Evolutionary conservation across 92 coral and sea anemone genomes (phyloP), one percentile per base, ranked within the genome.

Genomic region (Diadumene lineata): DNA sequence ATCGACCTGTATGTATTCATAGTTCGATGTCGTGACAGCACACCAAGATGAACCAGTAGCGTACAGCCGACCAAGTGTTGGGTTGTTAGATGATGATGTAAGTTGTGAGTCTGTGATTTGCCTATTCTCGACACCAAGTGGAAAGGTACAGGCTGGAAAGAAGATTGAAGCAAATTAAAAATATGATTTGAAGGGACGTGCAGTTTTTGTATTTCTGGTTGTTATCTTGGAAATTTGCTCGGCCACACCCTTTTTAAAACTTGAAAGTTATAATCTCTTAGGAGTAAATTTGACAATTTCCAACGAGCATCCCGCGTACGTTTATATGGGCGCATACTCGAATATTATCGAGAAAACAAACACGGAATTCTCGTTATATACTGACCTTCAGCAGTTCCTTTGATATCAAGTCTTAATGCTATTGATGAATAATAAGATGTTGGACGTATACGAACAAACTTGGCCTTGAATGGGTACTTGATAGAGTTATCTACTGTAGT

Each of bases 1-100:
- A 51, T 75, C 72, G 26, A 75, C 80, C 64, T 75, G 72, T 75
- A 79, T 55, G 74, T 78, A 78, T 74, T 78, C 82, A 24, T 56
- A 34, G 46, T 34, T 66, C 19, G 82, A 68, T 38, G 69, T 11
- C 10, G 46, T 38, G 8, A 43, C 4, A 43, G 72, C 64, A 64
- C 80, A 75, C 80, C 80, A 75, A 21, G 80, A 43, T 22, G 72
- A 75, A 31, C 60, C n/a, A n/a, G n/a, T 75, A 21, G 72, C 71
- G 23, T 75, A 75, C 53, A 75, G 63, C 44, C 80, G 80, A 63
- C 72, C 80, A 18, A 38, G 72, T 31, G 60, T 1, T 50, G 80
- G 72, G 64, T 24, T 25, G 58, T 68, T 56, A 2, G 75, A 55
- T 6, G 82, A 57, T 34, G 82, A 68, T 63, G 73, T 68, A 26